These are phyloP conservation scores for Tetragonula carbonaria DNA, from an alignment of 2,888 invertebrate genomes.

Conservation along the genomic window DNA sequence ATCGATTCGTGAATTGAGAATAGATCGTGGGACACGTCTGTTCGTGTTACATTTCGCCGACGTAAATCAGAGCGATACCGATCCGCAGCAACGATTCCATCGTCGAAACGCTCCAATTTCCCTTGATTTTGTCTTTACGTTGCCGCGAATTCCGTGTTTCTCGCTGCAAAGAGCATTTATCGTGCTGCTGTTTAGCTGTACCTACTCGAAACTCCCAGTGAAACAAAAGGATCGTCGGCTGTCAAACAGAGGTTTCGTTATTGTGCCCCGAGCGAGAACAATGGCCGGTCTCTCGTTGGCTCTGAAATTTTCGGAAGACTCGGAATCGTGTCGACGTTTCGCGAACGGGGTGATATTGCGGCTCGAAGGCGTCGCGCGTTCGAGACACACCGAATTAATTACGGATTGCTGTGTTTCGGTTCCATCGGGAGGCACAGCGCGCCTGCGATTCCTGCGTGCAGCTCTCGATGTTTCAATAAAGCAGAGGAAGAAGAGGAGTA, in stretches of 20 bases:
- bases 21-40: neutral
- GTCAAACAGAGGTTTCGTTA: conserved; percentile 38
- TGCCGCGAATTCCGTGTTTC: conserved; percentile 3
- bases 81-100: no score
- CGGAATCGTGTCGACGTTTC: conserved; percentile 6
- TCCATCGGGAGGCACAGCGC: neutral
- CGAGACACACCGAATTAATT: conserved; percentile 28
- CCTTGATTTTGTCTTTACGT: conserved; percentile 12
- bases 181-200: conserved; percentile 38
- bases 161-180: conserved; percentile 31
- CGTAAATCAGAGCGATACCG: neutral
- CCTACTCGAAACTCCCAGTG: conserved; percentile 14
- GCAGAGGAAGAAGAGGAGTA: neutral
- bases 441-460: neutral
- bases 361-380: neutral
- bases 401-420: conserved; percentile 2
- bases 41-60: conserved; percentile 1
- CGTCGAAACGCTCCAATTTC: neutral
- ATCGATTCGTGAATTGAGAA: neutral
- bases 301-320: conserved; percentile 38
- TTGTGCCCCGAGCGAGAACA: conserved; percentile 11
- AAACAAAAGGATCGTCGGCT: conserved; percentile 40
- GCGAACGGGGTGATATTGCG: conserved; percentile 2
- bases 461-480: conserved; percentile 24
- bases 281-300: conserved; percentile 14